phyloP scores from a whole-genome alignment of 2,797 vertebrate genomes.

The Hyperoplus lanceolatus region DNA sequence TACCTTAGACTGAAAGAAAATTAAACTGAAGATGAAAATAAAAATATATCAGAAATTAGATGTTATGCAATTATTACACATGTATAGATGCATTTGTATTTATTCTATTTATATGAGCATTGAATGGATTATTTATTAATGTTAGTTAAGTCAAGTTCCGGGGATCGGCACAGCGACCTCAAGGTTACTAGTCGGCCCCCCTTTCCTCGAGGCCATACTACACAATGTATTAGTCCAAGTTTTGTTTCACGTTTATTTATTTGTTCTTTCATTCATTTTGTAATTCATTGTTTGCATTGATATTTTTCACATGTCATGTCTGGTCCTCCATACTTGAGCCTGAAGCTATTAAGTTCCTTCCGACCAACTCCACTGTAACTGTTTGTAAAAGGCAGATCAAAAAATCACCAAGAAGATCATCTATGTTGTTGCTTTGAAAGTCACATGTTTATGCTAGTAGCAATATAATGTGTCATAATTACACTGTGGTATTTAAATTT shows the following conservation, averaged over 20 bases:
- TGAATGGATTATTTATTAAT: not conserved
- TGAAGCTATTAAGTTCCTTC: slow-evolving; percentile 20
- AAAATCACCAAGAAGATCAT: slow-evolving; percentile 15
- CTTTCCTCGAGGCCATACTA: too few relatives aligned
- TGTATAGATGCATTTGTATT: too few relatives aligned
- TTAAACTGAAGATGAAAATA: not conserved
- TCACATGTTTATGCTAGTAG: not conserved
- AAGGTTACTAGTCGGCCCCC: too few relatives aligned
- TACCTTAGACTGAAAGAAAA: not conserved
- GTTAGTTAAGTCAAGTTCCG: too few relatives aligned
- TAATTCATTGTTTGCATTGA: not conserved
- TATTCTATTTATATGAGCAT: not conserved
- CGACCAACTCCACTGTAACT: not conserved
- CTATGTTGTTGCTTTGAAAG: not conserved
- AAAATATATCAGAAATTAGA: not conserved
- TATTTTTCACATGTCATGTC: not conserved
- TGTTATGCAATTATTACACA: not conserved
- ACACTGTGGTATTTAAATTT: slow-evolving; percentile 38
- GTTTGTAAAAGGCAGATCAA: slow-evolving; percentile 11
- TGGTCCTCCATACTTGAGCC: not conserved
- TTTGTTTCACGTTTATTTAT: not conserved
- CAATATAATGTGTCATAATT: slow-evolving; percentile 57
- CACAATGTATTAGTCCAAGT: too few relatives aligned
- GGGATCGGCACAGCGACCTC: too few relatives aligned
- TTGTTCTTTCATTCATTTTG: not conserved